Evolutionary conservation across 2,797 vertebrate genomes (phyloP).

Genomic region (Lerista edwardsae): DNA sequence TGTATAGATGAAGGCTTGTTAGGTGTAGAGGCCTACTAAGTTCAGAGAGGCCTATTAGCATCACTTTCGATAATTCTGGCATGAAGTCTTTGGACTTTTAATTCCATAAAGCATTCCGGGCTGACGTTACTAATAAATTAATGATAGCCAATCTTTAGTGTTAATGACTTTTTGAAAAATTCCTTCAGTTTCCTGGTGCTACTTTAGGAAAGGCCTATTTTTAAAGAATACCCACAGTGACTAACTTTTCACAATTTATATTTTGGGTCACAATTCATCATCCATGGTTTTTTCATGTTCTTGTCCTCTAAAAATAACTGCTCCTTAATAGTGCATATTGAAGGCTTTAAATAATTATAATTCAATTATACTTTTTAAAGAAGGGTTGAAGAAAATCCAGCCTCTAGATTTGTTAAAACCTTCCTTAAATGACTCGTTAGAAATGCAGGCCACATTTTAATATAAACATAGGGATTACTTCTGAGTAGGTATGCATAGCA

Average conservation of each 20-base stretch:
- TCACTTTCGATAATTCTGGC: not conserved
- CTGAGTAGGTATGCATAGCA: too few species aligned
- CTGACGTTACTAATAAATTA: slow-evolving; percentile 23
- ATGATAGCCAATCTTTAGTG: slow-evolving; percentile 28
- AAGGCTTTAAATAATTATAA: not conserved
- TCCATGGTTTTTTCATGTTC: not conserved
- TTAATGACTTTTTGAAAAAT: not conserved
- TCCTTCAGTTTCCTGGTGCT: not conserved
- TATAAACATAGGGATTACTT: too few species aligned
- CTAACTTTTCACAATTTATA: slow-evolving; percentile 17
- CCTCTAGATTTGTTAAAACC: not conserved
- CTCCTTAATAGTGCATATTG: slow-evolving; percentile 31
- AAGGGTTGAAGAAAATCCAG: not conserved
- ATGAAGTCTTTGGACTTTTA: slow-evolving; percentile 43
- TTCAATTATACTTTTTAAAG: not conserved
- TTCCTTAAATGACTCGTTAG: not conserved
- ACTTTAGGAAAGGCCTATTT: slow-evolving; percentile 32
- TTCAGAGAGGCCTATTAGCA: not conserved
- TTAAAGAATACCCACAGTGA: not conserved
- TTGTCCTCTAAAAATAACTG: slow-evolving; percentile 28
- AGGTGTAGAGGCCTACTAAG: not conserved
- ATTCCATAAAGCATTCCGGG: not conserved
- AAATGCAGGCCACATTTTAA: not conserved
- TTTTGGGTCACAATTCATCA: slow-evolving; percentile 36
- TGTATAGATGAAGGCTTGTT: not conserved